Evolutionary conservation across 2,113 vertebrate species (phyloP).

Genomic region (Hemichromis elongatus): DNA sequence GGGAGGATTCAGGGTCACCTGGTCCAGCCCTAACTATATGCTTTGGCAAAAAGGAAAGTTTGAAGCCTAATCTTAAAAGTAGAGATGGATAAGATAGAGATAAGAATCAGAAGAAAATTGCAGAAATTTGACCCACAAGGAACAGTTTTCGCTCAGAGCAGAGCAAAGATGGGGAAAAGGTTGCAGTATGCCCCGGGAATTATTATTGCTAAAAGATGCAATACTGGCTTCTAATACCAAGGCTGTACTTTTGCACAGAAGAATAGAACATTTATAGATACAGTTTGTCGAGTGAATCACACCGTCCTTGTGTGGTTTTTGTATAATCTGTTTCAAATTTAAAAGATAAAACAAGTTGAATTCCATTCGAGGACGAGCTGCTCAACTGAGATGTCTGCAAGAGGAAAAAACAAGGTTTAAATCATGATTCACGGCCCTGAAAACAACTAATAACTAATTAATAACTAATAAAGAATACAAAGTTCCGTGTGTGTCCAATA

Average conservation of each 20-base stretch:
- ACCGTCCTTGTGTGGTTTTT: background rate
- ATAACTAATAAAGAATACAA: background rate
- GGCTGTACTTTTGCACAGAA: background rate
- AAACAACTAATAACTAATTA: background rate
- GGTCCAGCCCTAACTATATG: too few species aligned
- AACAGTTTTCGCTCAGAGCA: background rate
- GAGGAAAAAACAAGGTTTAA: background rate
- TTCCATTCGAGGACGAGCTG: background rate
- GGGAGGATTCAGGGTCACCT: too few species aligned
- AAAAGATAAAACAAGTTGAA: background rate
- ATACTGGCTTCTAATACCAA: rapidly evolving
- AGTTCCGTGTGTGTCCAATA: background rate
- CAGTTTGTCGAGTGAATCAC: background rate
- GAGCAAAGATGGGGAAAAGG: background rate
- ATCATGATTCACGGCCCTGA: background rate
- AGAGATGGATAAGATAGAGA: too few species aligned
- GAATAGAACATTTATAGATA: background rate
- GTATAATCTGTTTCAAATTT: background rate
- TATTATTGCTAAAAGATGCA: background rate
- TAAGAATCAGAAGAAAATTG: background rate
- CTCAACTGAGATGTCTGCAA: rapidly evolving
- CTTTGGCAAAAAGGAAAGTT: too few species aligned
- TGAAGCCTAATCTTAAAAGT: too few species aligned
- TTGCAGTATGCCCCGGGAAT: background rate
- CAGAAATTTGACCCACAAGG: background rate